phyloP scores from a whole-genome alignment of 53 echinoderm and acorn worm genomes.

The Echinometra lucunter region DNA sequence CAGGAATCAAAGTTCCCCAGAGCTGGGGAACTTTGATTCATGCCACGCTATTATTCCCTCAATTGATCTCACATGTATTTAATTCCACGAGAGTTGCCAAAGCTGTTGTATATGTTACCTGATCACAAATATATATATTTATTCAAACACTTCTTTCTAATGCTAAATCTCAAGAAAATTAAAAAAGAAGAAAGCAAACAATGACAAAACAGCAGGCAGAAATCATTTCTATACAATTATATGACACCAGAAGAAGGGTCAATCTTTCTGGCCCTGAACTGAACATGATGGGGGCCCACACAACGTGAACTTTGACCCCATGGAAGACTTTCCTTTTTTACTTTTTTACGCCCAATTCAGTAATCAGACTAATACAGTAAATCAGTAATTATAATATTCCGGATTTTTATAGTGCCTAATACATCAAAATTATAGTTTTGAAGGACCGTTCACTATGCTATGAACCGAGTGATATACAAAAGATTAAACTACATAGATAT shows the following conservation, averaged over 20 bases:
- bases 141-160: background rate
- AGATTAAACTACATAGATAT: background rate
- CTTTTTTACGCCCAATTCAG: background rate
- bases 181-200: background rate
- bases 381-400: no score
- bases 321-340: slow-evolving; percentile 29
- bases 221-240: background rate
- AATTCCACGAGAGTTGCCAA: no score
- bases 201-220: background rate
- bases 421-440: no score
- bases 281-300: background rate
- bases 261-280: background rate
- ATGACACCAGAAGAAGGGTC: background rate
- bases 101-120: background rate
- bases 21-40: no score
- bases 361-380: background rate
- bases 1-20: no score
- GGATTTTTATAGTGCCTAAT: no score
- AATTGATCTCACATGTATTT: no score
- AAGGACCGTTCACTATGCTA: background rate
- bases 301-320: background rate
- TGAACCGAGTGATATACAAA: background rate
- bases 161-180: background rate
- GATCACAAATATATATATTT: background rate
- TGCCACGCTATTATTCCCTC: no score